Base-by-base conservation (phyloP, 2,888 invertebrate species). In the Dryocosmus kuriphilus region DNA sequence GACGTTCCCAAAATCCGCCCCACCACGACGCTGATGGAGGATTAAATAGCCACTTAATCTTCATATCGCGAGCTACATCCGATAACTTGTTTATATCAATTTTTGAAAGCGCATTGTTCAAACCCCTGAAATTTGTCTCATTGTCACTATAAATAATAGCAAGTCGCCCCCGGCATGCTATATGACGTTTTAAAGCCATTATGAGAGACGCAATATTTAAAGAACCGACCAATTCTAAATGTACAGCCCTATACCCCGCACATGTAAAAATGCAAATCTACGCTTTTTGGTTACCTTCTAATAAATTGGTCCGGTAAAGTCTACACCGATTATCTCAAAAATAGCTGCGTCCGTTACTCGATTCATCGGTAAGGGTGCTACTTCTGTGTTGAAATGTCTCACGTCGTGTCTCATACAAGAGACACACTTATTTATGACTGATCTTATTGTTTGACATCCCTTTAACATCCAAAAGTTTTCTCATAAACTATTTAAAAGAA, bases 251-350 rank as follows among this genome's bases (percentile, higher is more conserved):
- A 41, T 89, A 90, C 1, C 89, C 82, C 1, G 90, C 87, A 83
- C 91, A 91, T 0, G 91, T 91, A 76, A 86, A 88, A 92, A n/a
- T 65, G 24, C 85, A 83, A n/a, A 91, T 84, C 86, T 87, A 91
- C 7, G 79, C 83, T 87, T 86, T 24, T 76, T 24, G 8, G 80
- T 79, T n/a, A 77, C 83, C 57, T 74, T 22, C 85, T 81, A 27
- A 76, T 78, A 35, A 83, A 91, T 27, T 0, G 91, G 90, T 0
- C 91, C 91, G 1, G 86, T 82, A 61, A 90, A 82, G 81, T 90
- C 89, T 7, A 89, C 78, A 14, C 89, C 90, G 19, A 77, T 78
- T 2, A 86, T 74, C 75, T 88, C 86, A 83, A 88, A 88, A 41
- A 79, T 74, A 3, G 24, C 30, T 19, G 79, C 65, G 62, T 82